Percentiles rank a stretch among this genome's conserved stretches.
Evolutionary conservation across 2,888 invertebrate genomes (phyloP).

Genomic region (Hofmannophila pseudospretella): DNA sequence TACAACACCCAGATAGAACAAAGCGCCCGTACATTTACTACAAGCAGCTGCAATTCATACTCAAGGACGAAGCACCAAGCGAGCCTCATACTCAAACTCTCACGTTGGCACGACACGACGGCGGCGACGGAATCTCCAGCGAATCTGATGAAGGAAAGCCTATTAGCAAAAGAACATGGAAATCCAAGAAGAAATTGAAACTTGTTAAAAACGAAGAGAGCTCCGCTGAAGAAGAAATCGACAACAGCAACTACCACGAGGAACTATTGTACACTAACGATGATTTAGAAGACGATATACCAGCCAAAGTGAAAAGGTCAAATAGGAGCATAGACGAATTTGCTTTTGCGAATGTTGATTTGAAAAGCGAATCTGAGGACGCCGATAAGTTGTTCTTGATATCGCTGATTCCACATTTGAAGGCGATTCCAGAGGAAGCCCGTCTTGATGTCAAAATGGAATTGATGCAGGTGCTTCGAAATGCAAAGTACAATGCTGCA

Average conservation of each 20-base stretch:
- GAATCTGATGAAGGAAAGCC: constrained; percentile 41
- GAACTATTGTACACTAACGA: constrained; percentile 22
- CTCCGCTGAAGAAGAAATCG: constrained; percentile 40
- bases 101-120: constrained; percentile 8
- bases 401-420: constrained; percentile 61
- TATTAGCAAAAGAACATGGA: constrained; percentile 38
- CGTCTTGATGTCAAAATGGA: constrained; percentile 63
- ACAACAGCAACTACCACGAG: constrained; percentile 28
- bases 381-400: constrained; percentile 60
- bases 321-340: constrained; percentile 41
- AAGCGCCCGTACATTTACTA: constrained; percentile 57
- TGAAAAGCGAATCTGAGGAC: constrained; percentile 47
- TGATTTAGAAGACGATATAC: constrained; percentile 13
- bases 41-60: constrained; percentile 53
- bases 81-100: background rate
- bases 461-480: constrained; percentile 61
- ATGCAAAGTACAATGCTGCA: constrained; percentile 45
- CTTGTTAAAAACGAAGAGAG: constrained; percentile 36
- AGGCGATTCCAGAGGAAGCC: constrained; percentile 54
- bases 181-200: constrained; percentile 39
- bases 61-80: constrained; percentile 32
- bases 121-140: constrained; percentile 22
- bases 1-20: constrained; percentile 48
- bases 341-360: constrained; percentile 58
- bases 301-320: constrained; percentile 24